These are phyloP conservation scores for Trichomycterus rosablanca DNA, from an alignment of 2,113 vertebrate species.

Conservation along the genomic window DNA sequence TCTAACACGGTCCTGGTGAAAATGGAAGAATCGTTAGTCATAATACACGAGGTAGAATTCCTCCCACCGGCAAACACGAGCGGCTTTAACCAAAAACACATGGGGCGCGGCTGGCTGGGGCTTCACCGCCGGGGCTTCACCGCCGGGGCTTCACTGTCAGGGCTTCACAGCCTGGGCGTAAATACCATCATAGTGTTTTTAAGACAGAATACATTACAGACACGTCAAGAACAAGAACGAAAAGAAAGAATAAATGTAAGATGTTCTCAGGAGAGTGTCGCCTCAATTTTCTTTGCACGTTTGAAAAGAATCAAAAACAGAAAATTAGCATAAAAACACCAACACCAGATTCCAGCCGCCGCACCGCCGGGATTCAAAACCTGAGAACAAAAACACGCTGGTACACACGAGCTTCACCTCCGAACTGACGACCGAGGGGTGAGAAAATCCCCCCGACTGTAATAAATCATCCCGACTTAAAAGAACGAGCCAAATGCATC, in stretches of 20 bases:
- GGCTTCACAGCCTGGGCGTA: conserved; percentile 57
- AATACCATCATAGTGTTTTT: conserved; percentile 50
- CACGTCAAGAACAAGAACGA: conserved; percentile 29
- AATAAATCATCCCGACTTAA: conserved; percentile 1
- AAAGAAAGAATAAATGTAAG: conserved; percentile 17
- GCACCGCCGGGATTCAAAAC: neutral
- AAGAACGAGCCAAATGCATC: conserved; percentile 3
- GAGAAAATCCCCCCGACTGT: neutral
- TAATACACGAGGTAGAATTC: conserved; percentile 57
- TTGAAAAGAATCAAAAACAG: conserved; percentile 33
- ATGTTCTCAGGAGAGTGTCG: conserved; percentile 34
- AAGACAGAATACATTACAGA: conserved; percentile 40
- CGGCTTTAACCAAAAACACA: conserved; percentile 78
- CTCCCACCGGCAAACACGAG: conserved; percentile 67
- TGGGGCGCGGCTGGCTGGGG: conserved; percentile 66
- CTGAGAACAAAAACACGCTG: neutral
- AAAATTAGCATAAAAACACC: conserved; percentile 13
- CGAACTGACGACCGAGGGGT: neutral
- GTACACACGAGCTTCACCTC: neutral
- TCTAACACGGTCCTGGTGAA: conserved; percentile 75
- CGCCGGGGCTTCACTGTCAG: conserved; percentile 58
- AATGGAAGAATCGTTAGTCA: conserved; percentile 69
- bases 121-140: conserved; percentile 56
- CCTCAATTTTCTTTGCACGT: conserved; percentile 13
- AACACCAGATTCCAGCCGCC: neutral